phyloP scores from a whole-genome alignment of 2,113 vertebrate genomes.

The Corynorhinus townsendii region DNA sequence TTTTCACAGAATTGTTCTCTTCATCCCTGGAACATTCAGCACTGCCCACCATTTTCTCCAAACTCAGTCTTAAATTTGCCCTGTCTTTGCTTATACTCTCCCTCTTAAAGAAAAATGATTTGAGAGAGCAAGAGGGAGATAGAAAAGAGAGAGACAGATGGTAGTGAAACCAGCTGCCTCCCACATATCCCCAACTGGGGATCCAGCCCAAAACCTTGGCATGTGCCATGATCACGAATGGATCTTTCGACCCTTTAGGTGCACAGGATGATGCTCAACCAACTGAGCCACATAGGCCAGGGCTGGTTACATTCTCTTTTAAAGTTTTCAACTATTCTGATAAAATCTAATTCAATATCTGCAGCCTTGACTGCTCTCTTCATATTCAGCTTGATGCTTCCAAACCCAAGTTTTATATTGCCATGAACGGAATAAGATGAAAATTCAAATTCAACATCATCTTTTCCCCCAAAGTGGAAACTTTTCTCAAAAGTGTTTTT shows the following conservation, averaged over 20 bases:
- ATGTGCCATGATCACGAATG: too few species aligned
- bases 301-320: not conserved
- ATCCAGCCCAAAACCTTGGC: too few species aligned
- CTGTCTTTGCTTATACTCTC: not conserved
- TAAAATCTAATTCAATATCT: not conserved
- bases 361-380: not conserved
- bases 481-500: not conserved
- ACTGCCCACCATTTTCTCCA: not conserved
- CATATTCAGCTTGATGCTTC: not conserved
- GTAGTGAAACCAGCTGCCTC: too few species aligned
- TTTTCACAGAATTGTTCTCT: not conserved
- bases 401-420: not conserved
- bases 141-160: too few species aligned
- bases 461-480: not conserved
- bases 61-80: not conserved
- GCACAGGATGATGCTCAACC: too few species aligned
- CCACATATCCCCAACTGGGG: too few species aligned
- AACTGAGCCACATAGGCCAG: too few species aligned
- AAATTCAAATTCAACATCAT: not conserved
- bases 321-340: not conserved
- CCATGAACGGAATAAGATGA: not conserved
- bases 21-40: not conserved
- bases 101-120: too few species aligned
- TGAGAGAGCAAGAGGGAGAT: too few species aligned
- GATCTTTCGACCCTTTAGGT: too few species aligned